Evolutionary conservation across 2,113 vertebrate genomes (phyloP).

Genomic region (Aphyosemion australe): DNA sequence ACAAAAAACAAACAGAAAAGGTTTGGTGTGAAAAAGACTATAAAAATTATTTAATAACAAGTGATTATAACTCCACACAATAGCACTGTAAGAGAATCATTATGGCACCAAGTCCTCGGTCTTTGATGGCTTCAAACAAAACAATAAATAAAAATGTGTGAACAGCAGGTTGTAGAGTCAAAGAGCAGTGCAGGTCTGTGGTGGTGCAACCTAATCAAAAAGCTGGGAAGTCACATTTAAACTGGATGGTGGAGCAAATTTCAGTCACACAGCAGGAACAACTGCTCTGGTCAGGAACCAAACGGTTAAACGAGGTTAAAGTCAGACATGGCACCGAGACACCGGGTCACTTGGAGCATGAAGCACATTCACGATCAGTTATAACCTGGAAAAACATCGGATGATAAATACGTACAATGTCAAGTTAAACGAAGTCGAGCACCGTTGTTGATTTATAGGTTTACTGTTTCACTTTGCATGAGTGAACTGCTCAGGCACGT

Average conservation of each 20-base stretch:
- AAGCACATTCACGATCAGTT: background rate
- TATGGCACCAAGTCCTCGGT: constrained; percentile 86
- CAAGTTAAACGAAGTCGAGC: constrained; percentile 51
- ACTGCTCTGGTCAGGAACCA: background rate
- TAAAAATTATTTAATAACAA: constrained; percentile 88
- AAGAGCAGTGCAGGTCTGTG: constrained; percentile 77
- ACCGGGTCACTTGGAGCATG: background rate
- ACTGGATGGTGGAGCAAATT: constrained; percentile 1
- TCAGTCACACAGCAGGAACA: too few relatives aligned
- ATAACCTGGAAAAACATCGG: constrained; percentile 18
- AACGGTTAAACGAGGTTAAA: constrained; percentile 11
- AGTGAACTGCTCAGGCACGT: constrained; percentile 62
- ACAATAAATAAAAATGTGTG: constrained; percentile 70
- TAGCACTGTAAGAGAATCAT: constrained; percentile 85
- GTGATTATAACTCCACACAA: constrained; percentile 87
- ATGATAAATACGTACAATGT: constrained; percentile 28
- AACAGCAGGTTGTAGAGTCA: constrained; percentile 78
- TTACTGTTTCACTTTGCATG: constrained; percentile 39
- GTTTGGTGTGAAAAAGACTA: constrained; percentile 85
- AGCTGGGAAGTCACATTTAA: constrained; percentile 10
- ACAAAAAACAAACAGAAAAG: constrained; percentile 69
- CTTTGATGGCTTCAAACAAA: constrained; percentile 83
- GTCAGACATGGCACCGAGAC: background rate
- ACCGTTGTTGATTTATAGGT: constrained; percentile 50
- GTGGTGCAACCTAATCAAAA: constrained; percentile 30